Base-by-base conservation (phyloP, 2,113 vertebrate species). In the Nycticorax nycticorax region DNA sequence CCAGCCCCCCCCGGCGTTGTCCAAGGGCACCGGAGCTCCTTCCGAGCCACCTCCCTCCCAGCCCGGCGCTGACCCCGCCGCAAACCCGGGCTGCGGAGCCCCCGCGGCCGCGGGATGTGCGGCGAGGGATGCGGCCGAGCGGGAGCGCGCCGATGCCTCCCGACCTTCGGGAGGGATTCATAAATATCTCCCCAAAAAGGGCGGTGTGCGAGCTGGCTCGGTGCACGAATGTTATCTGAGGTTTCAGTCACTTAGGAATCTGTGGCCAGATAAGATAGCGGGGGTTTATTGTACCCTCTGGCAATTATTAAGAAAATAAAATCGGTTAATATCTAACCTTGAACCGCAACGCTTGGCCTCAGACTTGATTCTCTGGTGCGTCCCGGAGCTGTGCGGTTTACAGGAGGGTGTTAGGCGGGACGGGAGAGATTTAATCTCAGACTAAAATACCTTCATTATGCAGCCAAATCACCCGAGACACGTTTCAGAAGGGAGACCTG, bases 301-400 rank as follows among this genome's bases (percentile, higher is more conserved):
- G 93, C 92, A 97, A 96, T 97, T 97, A 96, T 96, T 94, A 97
- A 97, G 97, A 69, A 89, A 94, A 97, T 96, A 94, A 97, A 95
- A 96, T 76, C 55, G 17, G 97, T 97, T 97, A 97, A 97, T 97
- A 94, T 75, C 94, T 97, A 97, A 97, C 96, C 88, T 92, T 96
- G 96, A 89, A 94, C 67, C 15, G 39, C 30, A 73, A 45, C 3
- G 2, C 52, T 41, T 72, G 67, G 68, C 92, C 41, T 91, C 68
- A 39, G 77, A n/a, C 37, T 67, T 78, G 9, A 14, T 68, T 62
- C 47, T 14, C 45, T 37, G 9, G 0, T 33, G 43, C 7, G 4
- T 60, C 48, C 52, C 56, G 63, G 72, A 52, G 72, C 12, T 13
- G 63, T 60, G 17, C n/a, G 5, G 86, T 56, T 94, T 28, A 55